phyloP scores from a whole-genome alignment of 2,888 invertebrate genomes.

The Himalopsyche tibetana region DNA sequence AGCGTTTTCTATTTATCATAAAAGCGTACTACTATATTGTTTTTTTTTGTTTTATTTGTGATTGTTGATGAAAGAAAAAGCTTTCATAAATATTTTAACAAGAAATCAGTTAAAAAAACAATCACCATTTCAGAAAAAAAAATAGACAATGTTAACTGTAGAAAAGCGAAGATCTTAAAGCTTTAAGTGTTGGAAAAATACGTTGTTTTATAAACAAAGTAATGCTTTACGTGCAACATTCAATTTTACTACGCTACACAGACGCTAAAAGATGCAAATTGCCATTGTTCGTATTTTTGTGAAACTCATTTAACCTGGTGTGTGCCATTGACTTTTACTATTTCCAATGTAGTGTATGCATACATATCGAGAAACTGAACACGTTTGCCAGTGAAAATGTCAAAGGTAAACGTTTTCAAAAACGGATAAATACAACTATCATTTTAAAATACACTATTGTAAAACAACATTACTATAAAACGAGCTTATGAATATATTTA shows the following conservation, averaged over 20 bases:
- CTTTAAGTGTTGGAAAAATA: not conserved
- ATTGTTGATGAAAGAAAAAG: too few species aligned
- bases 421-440: not conserved
- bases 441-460: not conserved
- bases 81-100: too few species aligned
- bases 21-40: too few species aligned
- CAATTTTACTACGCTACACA: not conserved
- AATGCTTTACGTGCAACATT: slow-evolving; percentile 5
- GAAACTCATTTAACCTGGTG: slow-evolving; percentile 3
- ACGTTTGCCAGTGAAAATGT: not conserved
- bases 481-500: not conserved
- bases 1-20: too few species aligned
- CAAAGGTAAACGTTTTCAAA: not conserved
- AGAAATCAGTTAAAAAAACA: too few species aligned
- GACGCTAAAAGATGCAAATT: slow-evolving; percentile 28
- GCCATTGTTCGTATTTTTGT: slow-evolving; percentile 17
- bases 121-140: not conserved
- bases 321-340: slow-evolving; percentile 28
- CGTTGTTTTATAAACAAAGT: slow-evolving; percentile 27
- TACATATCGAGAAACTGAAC: not conserved
- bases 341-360: not conserved
- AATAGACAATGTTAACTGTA: not conserved
- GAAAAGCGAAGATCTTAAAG: not conserved
- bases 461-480: not conserved
- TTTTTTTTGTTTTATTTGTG: too few species aligned